A percentile compares a stretch with the other conserved stretches of the same genome.
Evolutionary conservation across 2,797 vertebrate species (phyloP).

Genomic region (Cirrhinus molitorella): DNA sequence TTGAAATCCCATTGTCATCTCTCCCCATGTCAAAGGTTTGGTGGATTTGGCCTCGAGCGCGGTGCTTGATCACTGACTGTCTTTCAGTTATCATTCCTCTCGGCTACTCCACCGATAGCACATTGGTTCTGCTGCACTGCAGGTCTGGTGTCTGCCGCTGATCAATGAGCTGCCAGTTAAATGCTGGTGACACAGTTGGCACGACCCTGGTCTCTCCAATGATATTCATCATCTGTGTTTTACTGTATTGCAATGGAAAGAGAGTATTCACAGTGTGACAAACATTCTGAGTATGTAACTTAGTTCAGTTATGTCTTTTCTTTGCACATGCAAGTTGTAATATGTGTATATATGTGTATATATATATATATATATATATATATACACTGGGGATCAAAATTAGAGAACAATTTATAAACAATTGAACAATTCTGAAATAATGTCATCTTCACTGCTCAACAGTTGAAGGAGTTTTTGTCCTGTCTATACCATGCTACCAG

Average conservation of each 20-base stretch:
- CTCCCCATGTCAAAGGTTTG: slow-evolving; percentile 23
- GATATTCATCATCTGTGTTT: background rate
- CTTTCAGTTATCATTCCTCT: slow-evolving; percentile 49
- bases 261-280: background rate
- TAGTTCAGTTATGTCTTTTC: background rate
- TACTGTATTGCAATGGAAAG: background rate
- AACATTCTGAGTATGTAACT: background rate
- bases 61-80: slow-evolving; percentile 51
- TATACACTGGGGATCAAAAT: too few species aligned
- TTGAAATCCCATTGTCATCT: background rate
- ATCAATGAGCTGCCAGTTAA: slow-evolving; percentile 49
- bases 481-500: too few species aligned
- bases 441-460: too few species aligned
- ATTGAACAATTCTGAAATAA: too few species aligned
- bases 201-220: background rate
- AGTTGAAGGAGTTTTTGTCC: too few species aligned
- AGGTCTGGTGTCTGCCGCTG: slow-evolving; percentile 38
- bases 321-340: background rate
- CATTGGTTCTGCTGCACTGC: slow-evolving; percentile 48
- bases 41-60: slow-evolving; percentile 36
- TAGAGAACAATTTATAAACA: too few species aligned
- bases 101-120: slow-evolving; percentile 43
- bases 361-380: too few species aligned
- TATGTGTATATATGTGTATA: background rate
- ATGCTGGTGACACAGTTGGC: slow-evolving; percentile 48